Evolutionary conservation across 2,888 invertebrate genomes (phyloP).

Genomic region (Drosophila nr. perissopoda): DNA sequence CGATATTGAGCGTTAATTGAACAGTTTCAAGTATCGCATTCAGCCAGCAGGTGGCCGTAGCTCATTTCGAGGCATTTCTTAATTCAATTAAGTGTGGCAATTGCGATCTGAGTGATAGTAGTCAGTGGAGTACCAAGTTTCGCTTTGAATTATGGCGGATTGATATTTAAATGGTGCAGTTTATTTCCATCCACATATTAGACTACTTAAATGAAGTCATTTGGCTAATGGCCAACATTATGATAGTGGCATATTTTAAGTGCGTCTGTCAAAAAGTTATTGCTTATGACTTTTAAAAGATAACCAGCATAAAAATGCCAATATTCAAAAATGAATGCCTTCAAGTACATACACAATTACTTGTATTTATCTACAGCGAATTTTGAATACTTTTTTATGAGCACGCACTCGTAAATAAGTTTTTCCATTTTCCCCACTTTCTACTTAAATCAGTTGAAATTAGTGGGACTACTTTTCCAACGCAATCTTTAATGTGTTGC

Average conservation of each 20-base stretch:
- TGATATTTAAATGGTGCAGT: conserved; percentile 2
- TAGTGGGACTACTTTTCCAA: conserved; percentile 11
- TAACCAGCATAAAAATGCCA: background rate
- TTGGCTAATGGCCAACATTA: conserved; percentile 4
- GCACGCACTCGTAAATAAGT: background rate
- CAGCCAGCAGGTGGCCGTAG: conserved; percentile 57
- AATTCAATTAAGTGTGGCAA: conserved; percentile 20
- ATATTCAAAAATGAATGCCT: background rate
- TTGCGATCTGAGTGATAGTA: conserved; percentile 34
- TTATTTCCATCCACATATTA: conserved; percentile 2
- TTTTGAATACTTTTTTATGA: background rate
- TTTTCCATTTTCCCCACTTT: background rate
- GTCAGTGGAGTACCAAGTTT: conserved; percentile 4
- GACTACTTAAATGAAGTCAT: conserved; percentile 23
- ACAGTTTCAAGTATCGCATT: conserved; percentile 51
- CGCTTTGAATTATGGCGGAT: conserved; percentile 6
- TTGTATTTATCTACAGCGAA: background rate
- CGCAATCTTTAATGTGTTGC: conserved; percentile 2
- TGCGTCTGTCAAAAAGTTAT: conserved; percentile 3
- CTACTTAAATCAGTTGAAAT: background rate
- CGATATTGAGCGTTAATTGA: conserved; percentile 59
- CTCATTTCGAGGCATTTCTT: conserved; percentile 28
- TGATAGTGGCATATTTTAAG: background rate
- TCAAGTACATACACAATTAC: background rate
- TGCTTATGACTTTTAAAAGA: background rate